These are phyloP conservation scores for Monodelphis domestica DNA, from an alignment of 2,797 vertebrate genomes.

Conservation along the genomic window DNA sequence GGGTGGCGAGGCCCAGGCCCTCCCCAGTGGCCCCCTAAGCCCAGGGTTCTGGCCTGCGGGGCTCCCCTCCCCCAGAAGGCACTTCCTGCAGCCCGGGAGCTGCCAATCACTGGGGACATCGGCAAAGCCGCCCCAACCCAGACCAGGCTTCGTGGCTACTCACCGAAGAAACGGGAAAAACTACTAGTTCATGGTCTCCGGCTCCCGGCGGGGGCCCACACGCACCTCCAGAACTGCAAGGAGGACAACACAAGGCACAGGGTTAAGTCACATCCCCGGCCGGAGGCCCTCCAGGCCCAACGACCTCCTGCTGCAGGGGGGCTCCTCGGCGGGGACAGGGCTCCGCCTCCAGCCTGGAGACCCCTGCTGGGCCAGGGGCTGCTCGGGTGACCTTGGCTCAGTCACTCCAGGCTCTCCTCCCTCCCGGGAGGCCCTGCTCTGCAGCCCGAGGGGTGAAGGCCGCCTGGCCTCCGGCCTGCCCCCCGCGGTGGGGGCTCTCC, in stretches of 20 bases:
- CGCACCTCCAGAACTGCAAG: not conserved
- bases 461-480: not conserved
- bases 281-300: not conserved
- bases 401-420: too few relatives aligned
- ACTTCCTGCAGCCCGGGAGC: not conserved
- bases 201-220: constrained; percentile 4
- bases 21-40: not conserved
- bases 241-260: not conserved
- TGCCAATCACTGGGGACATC: not conserved
- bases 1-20: not conserved
- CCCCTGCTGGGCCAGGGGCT: not conserved
- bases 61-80: not conserved
- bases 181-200: constrained; percentile 72
- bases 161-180: constrained; percentile 70
- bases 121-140: not conserved
- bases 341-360: too few relatives aligned
- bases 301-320: not conserved
- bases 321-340: too few relatives aligned
- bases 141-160: not conserved
- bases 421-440: too few relatives aligned
- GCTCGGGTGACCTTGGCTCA: not conserved
- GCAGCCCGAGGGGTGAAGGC: not conserved
- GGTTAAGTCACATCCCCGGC: not conserved
- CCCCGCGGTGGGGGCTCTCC: too few relatives aligned
- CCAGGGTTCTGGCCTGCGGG: not conserved